Conservation (phyloP, 2,113 vertebrate species). For the Ammodytes marinus region DNA sequence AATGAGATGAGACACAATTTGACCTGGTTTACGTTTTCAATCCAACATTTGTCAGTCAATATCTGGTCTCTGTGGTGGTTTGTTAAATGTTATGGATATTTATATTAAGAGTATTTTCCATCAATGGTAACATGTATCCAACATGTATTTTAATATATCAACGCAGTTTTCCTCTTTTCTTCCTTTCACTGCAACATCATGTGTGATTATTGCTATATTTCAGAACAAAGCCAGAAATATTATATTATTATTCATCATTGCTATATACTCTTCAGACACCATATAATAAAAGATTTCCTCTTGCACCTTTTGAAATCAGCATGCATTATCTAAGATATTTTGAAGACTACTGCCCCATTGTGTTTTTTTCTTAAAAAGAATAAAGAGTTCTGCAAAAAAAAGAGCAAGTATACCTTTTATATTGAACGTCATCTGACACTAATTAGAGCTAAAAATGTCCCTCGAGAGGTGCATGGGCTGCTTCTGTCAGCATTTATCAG, state of each 20-base stretch:
- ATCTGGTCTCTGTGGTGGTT: background rate
- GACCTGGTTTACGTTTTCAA: background rate
- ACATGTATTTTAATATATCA: background rate
- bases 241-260: constrained; percentile 59
- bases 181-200: constrained; percentile 16
- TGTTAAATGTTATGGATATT: background rate
- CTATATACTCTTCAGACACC: constrained; percentile 32
- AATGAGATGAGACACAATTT: constrained; percentile 23
- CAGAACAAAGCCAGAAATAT: constrained; percentile 47
- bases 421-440: background rate
- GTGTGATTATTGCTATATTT: constrained; percentile 35
- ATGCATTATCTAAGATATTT: constrained; percentile 6
- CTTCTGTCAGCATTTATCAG: constrained; percentile 46
- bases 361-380: no score
- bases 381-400: no score
- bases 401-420: background rate
- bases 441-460: constrained; percentile 2
- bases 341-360: no score
- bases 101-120: background rate
- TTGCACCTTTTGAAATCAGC: constrained; percentile 23
- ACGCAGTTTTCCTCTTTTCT: constrained; percentile 9
- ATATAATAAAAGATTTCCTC: constrained; percentile 16
- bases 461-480: background rate
- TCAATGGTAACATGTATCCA: background rate
- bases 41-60: background rate